A percentile compares a stretch with the other conserved stretches of the same genome.
Conservation (phyloP, 2,113 vertebrate species). For the Tauraco erythrolophus region DNA sequence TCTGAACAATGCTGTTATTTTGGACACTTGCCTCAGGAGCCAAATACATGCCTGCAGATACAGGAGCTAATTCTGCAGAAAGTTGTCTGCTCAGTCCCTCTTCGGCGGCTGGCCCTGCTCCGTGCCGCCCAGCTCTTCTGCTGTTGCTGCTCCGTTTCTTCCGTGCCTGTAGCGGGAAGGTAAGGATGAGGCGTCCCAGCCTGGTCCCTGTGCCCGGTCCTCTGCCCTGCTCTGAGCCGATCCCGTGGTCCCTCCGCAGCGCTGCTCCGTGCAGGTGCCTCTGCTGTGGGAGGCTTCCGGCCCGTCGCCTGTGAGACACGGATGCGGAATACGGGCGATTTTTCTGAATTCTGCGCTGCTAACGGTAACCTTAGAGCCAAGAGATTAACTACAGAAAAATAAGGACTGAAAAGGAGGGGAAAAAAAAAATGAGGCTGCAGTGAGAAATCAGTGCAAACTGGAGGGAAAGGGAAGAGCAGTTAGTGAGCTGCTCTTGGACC, state of each 20-base stretch:
- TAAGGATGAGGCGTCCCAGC: background rate
- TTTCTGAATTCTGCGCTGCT: background rate
- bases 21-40: background rate
- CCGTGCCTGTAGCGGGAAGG: background rate
- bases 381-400: background rate
- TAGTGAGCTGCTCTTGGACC: fast-evolving
- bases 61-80: background rate
- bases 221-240: background rate
- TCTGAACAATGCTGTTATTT: background rate
- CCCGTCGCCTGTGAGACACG: fast-evolving
- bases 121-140: background rate
- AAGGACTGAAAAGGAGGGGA: background rate
- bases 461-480: background rate
- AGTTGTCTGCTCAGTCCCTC: background rate
- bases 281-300: background rate
- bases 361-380: background rate
- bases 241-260: background rate
- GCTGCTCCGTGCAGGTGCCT: background rate
- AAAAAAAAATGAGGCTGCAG: background rate
- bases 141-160: fast-evolving
- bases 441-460: background rate
- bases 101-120: background rate
- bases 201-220: background rate
- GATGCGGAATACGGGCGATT: fast-evolving
- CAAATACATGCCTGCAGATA: background rate